Percentiles rank a stretch among this genome's conserved stretches.
Conservation (phyloP, 2,113 vertebrate genomes). For the Ctenodactylus gundi region DNA sequence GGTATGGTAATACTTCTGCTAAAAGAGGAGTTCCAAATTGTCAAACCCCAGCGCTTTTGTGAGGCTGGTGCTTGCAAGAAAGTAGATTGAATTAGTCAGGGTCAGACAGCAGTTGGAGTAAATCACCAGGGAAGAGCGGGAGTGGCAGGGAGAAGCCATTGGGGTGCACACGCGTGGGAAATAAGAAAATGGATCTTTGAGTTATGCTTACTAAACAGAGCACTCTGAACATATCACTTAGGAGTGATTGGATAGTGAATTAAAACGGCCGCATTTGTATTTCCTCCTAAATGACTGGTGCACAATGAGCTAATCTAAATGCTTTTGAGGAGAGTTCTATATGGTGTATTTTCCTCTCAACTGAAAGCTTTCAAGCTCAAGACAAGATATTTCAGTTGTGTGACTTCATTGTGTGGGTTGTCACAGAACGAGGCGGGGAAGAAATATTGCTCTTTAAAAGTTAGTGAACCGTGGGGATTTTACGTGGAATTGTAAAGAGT, state of each 20-base stretch:
- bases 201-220: constrained; percentile 62
- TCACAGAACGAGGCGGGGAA: constrained; percentile 66
- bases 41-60: constrained; percentile 67
- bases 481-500: constrained; percentile 70
- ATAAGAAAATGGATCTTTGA: constrained; percentile 64
- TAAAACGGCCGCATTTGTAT: background rate
- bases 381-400: constrained; percentile 72
- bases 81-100: constrained; percentile 75
- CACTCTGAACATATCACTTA: constrained; percentile 62
- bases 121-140: constrained; percentile 68
- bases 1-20: constrained; percentile 53
- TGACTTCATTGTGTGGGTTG: constrained; percentile 57
- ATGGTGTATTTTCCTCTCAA: constrained; percentile 71
- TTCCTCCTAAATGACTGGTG: constrained; percentile 48
- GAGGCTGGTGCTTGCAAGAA: constrained; percentile 71
- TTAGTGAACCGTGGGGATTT: constrained; percentile 68
- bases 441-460: constrained; percentile 75
- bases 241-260: constrained; percentile 59
- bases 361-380: constrained; percentile 65
- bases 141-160: constrained; percentile 59
- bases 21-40: constrained; percentile 32
- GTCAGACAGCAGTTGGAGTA: constrained; percentile 71
- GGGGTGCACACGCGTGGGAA: constrained; percentile 41
- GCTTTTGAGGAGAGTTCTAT: constrained; percentile 45
- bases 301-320: constrained; percentile 57